phyloP scores from a whole-genome alignment of 2,888 invertebrate species.

The Diploptera punctata region DNA sequence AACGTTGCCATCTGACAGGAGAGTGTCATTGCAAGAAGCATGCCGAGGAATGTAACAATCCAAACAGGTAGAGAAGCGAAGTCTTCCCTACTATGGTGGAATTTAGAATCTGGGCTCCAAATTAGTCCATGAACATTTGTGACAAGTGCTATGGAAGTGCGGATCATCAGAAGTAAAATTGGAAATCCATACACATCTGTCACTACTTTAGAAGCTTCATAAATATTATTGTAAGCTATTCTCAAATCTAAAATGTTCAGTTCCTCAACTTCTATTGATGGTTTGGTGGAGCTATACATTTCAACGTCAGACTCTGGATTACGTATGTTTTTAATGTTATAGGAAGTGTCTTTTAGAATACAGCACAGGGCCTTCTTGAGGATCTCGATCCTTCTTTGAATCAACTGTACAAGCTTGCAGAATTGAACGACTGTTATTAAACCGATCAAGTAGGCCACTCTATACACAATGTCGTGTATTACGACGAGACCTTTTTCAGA shows the following conservation, averaged over 20 bases:
- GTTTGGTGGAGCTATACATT: neutral
- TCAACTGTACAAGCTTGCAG: neutral
- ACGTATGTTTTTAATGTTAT: neutral
- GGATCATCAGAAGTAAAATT: neutral
- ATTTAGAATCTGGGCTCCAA: neutral
- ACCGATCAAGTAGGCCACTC: neutral
- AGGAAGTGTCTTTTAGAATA: neutral
- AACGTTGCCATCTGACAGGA: neutral
- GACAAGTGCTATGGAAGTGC: neutral
- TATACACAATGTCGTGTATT: neutral
- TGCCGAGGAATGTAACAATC: neutral
- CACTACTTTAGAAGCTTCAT: neutral
- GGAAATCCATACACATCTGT: neutral
- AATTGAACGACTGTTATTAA: neutral
- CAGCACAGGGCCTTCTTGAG: neutral
- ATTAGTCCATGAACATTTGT: neutral
- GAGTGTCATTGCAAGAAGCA: neutral
- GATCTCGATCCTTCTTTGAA: neutral
- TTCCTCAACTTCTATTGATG: neutral
- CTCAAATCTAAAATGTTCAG: neutral
- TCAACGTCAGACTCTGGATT: neutral
- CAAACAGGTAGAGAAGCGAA: neutral
- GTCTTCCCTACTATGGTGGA: neutral
- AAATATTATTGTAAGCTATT: neutral
- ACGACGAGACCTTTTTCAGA: neutral